Percentiles rank a stretch among this genome's conserved stretches.
Conservation (phyloP, 2,888 invertebrate species). For the Oscheius sp. region DNA sequence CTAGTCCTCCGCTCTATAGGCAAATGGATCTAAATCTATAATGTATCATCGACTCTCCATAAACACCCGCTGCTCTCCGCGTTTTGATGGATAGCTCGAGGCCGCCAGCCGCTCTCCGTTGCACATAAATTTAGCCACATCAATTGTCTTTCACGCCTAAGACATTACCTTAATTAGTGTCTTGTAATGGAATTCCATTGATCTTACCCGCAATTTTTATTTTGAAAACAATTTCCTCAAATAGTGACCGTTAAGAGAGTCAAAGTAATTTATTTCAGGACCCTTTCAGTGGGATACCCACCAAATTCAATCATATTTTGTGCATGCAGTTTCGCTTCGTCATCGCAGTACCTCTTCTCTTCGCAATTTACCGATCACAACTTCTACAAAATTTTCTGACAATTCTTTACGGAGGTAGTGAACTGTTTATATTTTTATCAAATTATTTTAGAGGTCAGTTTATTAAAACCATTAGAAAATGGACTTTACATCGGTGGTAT, state of each 20-base stretch:
- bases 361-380: background rate
- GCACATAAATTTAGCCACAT: conserved; percentile 28
- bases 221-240: too few relatives aligned
- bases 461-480: background rate
- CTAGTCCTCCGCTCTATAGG: background rate
- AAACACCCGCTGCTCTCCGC: conserved; percentile 28
- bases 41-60: conserved; percentile 29
- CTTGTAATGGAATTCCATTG: background rate
- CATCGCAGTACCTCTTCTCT: background rate
- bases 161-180: conserved; percentile 9
- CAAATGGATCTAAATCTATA: conserved; percentile 14
- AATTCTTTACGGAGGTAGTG: background rate
- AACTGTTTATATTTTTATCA: background rate
- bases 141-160: conserved; percentile 24
- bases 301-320: conserved; percentile 9
- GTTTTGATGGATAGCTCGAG: conserved; percentile 27
- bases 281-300: background rate
- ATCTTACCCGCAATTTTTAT: too few relatives aligned
- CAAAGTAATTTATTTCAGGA: too few relatives aligned
- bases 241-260: too few relatives aligned
- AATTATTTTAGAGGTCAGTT: background rate
- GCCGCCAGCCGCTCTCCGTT: conserved; percentile 24
- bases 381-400: background rate
- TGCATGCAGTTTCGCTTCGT: conserved; percentile 1
- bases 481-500: too few relatives aligned